Base-by-base conservation (phyloP, 2,888 invertebrate species). In the Gastracanthus pulcherrimus region DNA sequence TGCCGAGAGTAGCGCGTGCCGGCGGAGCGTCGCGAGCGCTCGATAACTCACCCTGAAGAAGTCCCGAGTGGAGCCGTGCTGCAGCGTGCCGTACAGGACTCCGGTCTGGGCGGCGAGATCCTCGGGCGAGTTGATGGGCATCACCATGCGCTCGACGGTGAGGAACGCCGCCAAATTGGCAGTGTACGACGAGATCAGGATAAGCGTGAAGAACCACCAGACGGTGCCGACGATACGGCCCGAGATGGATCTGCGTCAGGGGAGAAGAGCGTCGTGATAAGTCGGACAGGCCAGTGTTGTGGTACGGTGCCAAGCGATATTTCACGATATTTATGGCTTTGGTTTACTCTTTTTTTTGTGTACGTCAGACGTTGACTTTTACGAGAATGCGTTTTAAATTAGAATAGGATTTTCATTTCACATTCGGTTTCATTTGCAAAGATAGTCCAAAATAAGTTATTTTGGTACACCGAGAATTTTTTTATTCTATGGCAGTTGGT, bases 131-230 rank as follows among this genome's bases (percentile, higher is more conserved):
- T 97, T 97, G 87, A 98, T 97, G n/a, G 99, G 98, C 16, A 98
- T 96, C 6, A 98, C 96, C 96, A 99, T 98, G 86, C 98, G 94
- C 92, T 99, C 98, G 80, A 99, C 96, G 16, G 99, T 99, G 80
- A 99, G 94, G 92, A 99, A 99, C 3, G 99, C 99, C 1, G 98
- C 98, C 87, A 99, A 94, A 92, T 99, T 99, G 82, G 99, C 99
- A 64, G 99, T 99, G 92, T 99, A 99, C 29, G 99, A 99, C 76
- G 99, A 99, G 84, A 99, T 98, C 79, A 99, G 94, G 89, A 99
- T 99, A 83, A 99, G 94, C 0, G 99, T 99, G 92, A 99, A 99
- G 92, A 99, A 99, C 99, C 99, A 99, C 99, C 99, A 99, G 1
- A 99, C 98, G 55, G 98, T 97, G 60, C 98, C 98, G 2, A 99